Evolutionary conservation across 2,113 vertebrate genomes (phyloP).

Genomic region (Odontophorus gujanensis): DNA sequence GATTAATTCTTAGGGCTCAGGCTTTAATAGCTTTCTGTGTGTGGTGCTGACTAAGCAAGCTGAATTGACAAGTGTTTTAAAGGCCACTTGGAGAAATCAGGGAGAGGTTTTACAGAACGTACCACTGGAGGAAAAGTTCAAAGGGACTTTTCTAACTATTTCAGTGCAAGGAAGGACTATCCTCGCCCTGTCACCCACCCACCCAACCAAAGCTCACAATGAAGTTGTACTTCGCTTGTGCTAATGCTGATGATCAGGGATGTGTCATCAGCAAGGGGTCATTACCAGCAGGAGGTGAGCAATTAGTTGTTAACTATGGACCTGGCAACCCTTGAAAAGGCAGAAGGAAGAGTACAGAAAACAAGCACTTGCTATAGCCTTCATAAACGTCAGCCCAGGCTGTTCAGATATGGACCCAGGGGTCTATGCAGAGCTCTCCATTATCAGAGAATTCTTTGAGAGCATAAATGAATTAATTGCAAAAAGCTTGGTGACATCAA

Average conservation of each 20-base stretch:
- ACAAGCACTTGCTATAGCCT: not conserved
- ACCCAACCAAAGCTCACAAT: rapidly evolving
- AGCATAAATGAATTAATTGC: not conserved
- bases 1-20: not conserved
- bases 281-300: not conserved
- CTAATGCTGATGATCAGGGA: not conserved
- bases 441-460: not conserved
- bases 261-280: rapidly evolving
- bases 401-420: not conserved
- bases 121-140: not conserved
- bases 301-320: rapidly evolving
- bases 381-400: not conserved
- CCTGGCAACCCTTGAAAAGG: not conserved
- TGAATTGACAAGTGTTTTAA: not conserved
- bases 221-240: not conserved
- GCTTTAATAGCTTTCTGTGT: not conserved
- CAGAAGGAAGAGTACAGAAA: not conserved
- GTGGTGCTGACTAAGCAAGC: not conserved
- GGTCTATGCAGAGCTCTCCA: not conserved
- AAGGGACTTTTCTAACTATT: no score
- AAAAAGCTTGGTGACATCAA: not conserved
- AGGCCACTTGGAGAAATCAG: not conserved
- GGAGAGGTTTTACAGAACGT: not conserved
- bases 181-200: not conserved
- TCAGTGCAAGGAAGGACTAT: rapidly evolving